phyloP scores from a whole-genome alignment of 2,797 vertebrate species.

The Falco novaeseelandiae region DNA sequence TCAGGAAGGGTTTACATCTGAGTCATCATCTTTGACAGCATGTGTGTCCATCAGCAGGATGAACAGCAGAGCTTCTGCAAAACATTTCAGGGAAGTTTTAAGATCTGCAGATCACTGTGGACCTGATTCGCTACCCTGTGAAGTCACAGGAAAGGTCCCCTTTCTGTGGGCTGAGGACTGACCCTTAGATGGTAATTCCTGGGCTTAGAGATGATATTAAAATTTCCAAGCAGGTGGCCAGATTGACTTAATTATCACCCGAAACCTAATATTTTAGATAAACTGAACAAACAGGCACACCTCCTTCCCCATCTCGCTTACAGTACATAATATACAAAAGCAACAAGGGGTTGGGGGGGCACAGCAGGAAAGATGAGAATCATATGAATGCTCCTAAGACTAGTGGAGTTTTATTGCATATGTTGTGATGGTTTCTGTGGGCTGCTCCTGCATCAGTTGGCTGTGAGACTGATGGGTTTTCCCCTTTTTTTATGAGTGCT shows the following conservation, averaged over 20 bases:
- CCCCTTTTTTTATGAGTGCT: not conserved
- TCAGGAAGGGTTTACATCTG: conserved; percentile 41
- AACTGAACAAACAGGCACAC: not conserved
- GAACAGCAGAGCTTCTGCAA: not conserved
- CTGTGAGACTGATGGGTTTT: not conserved
- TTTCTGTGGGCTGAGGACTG: not conserved
- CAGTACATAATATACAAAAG: not conserved
- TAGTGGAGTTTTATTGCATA: not conserved
- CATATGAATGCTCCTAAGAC: not conserved
- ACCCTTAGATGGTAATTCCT: not conserved
- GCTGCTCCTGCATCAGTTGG: not conserved
- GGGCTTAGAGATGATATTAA: not conserved
- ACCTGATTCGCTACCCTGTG: not conserved
- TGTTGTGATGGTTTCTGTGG: not conserved
- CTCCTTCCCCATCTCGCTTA: not conserved
- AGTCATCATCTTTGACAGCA: conserved; percentile 39
- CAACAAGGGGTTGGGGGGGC: not conserved
- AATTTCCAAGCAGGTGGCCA: not conserved
- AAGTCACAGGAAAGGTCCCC: not conserved
- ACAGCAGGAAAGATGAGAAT: not conserved
- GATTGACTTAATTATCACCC: not conserved
- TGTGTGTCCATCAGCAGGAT: conserved; percentile 5
- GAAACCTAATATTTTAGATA: not conserved
- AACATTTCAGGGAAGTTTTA: not conserved
- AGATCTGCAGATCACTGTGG: not conserved